Conservation (phyloP, 2,797 vertebrate genomes). For the Eurystomus glaucurus region DNA sequence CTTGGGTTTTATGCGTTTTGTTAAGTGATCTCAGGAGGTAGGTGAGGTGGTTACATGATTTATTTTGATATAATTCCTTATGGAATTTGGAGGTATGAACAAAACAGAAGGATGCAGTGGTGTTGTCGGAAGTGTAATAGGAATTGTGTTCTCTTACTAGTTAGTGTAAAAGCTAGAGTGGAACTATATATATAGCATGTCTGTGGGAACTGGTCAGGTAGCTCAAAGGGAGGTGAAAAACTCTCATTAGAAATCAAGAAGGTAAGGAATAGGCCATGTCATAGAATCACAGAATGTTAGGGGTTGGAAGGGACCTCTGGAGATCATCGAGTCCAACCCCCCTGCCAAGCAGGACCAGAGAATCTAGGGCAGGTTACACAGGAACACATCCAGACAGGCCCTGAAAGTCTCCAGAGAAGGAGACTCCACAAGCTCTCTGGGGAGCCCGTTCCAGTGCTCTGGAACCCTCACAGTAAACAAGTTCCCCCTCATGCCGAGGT, state of each 20-base stretch:
- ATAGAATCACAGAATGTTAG: too few relatives aligned
- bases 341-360: too few relatives aligned
- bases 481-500: too few relatives aligned
- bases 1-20: background rate
- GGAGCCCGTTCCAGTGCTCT: too few relatives aligned
- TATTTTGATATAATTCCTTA: background rate
- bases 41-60: background rate
- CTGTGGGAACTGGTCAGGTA: background rate
- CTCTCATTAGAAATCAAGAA: background rate
- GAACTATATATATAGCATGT: background rate
- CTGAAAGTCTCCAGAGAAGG: too few relatives aligned
- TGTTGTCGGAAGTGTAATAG: background rate
- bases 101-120: background rate
- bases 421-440: too few relatives aligned
- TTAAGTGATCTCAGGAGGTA: background rate
- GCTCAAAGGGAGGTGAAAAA: background rate
- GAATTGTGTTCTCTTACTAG: background rate
- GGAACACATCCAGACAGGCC: too few relatives aligned
- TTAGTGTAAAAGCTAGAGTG: background rate
- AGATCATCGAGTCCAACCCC: too few relatives aligned
- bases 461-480: too few relatives aligned
- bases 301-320: too few relatives aligned
- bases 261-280: background rate
- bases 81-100: background rate
- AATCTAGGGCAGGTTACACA: too few relatives aligned